Percentiles rank a stretch among this genome's conserved stretches.
These are phyloP conservation scores for Murina feae DNA, from an alignment of 2,113 vertebrate species.

Conservation along the genomic window DNA sequence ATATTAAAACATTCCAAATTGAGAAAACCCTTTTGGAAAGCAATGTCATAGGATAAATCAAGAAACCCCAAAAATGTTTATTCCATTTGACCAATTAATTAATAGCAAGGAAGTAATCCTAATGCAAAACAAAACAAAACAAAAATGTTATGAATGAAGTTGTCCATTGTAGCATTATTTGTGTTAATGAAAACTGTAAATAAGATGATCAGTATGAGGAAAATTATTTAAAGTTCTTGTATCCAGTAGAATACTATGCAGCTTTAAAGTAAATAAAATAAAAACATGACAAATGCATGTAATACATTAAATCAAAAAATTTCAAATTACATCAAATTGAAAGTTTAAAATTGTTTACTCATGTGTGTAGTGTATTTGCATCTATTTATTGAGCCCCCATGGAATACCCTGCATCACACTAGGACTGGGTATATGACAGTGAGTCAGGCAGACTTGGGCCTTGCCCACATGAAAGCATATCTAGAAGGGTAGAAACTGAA, in stretches of 20 bases:
- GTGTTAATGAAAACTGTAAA: not conserved
- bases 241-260: not conserved
- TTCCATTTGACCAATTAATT: not conserved
- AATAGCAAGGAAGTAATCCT: conserved; percentile 2
- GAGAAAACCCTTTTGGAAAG: conserved; percentile 13
- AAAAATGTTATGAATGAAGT: not conserved
- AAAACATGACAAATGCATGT: not conserved
- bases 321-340: not conserved
- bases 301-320: not conserved
- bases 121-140: not conserved
- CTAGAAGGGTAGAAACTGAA: not conserved
- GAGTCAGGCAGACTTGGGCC: not conserved
- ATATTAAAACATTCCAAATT: conserved; percentile 8
- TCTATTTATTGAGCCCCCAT: not conserved
- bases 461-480: not conserved
- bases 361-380: not conserved
- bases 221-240: not conserved
- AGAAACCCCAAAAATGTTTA: conserved; percentile 3
- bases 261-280: conserved; percentile 35
- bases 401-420: not conserved
- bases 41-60: conserved; percentile 10
- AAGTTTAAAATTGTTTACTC: not conserved
- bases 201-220: not conserved
- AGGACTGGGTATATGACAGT: not conserved
- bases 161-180: not conserved